These are phyloP conservation scores for Pygoscelis antarcticus DNA, from an alignment of 2,113 vertebrate genomes.

Conservation along the genomic window DNA sequence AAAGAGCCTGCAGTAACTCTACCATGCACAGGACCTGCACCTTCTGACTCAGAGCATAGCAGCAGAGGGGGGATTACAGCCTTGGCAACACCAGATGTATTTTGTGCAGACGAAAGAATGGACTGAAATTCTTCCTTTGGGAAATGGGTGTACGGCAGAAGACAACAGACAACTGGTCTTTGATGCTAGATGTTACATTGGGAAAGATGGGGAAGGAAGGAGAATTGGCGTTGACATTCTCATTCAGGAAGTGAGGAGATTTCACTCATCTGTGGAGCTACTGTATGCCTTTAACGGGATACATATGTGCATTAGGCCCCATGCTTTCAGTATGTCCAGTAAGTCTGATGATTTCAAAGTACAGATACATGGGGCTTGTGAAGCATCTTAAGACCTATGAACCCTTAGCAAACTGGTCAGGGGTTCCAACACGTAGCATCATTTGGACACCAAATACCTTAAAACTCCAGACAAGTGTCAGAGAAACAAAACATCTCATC, in stretches of 20 bases:
- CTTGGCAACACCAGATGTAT: background rate
- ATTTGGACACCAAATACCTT: background rate
- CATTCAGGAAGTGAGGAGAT: background rate
- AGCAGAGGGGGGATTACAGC: background rate
- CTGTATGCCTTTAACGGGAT: fast-evolving
- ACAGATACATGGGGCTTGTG: fast-evolving
- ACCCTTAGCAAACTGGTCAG: background rate
- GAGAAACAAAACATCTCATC: background rate
- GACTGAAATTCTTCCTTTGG: background rate
- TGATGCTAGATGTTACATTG: background rate
- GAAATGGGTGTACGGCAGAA: background rate
- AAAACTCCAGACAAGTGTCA: background rate
- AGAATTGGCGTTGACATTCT: background rate
- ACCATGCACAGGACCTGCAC: background rate
- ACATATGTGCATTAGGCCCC: background rate
- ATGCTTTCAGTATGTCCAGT: background rate
- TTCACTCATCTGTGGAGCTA: background rate
- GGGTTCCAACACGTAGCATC: background rate
- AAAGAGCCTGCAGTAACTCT: background rate
- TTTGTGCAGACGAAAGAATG: background rate
- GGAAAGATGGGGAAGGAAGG: background rate
- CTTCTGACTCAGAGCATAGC: fast-evolving
- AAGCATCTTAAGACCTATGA: background rate
- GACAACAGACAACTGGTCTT: background rate
- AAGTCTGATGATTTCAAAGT: background rate